Evolutionary conservation across 2,888 invertebrate genomes (phyloP), one percentile per base, ranked within the genome.

Genomic region (Noctua comes): DNA sequence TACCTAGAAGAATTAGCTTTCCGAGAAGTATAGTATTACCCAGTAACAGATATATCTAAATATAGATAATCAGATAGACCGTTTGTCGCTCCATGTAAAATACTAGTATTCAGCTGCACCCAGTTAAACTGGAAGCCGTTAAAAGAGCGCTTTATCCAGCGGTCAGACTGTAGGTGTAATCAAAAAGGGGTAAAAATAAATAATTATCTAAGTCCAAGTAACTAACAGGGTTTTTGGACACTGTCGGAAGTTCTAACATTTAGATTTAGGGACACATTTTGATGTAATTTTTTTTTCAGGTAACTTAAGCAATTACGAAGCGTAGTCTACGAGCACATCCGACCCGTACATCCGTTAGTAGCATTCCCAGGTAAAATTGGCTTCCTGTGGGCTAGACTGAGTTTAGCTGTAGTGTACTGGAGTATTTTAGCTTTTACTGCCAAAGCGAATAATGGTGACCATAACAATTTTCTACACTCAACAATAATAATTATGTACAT

Each of bases 271-370:
- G 11, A n/a, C n/a, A n/a, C 57, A 51, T 51, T 51, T 51, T 51
- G 2, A 8, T 51, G 51, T 24, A 6, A 10, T 24, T 54, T 24
- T 51, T 62, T 79, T 51, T 79, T n/a, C 7, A 40, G 36, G 2
- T 27, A 64, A 64, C 51, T 54, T 79, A 64, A 64, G 36, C 64
- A 54, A 79, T 79, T 72, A 36, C 36, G 43, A 18, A 54, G 46
- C 54, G 46, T 31, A 54, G 46, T 48, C 24, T 72, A 21, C 11
- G 13, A 24, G 36, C 46, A 36, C 18, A 43, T 24, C n/a, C 27
- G 46, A 64, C 27, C 72, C 54, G 36, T 48, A 40, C 46, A 21
- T 65, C 73, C 46, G 64, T 40, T 54, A 3, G 24, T 40, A 73
- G n/a, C 24, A 54, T 48, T 40, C 40, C 46, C 16, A 5, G 16